Conservation (phyloP, 2,113 vertebrate species). For the Procavia capensis region DNA sequence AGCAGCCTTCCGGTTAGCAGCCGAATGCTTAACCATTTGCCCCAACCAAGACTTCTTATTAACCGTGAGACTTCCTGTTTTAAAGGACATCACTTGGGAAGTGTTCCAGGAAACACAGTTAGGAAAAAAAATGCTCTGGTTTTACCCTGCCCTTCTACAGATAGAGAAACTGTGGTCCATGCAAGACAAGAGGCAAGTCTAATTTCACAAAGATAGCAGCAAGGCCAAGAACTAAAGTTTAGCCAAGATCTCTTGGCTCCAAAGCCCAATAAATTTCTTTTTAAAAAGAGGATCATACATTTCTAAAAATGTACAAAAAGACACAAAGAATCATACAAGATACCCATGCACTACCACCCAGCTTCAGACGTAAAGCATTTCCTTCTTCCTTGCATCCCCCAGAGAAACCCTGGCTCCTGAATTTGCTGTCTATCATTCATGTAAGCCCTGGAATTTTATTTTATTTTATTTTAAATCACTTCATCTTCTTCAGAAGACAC, state of each 20-base stretch:
- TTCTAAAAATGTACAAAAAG: background rate
- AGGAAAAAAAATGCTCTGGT: background rate
- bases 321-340: background rate
- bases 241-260: background rate
- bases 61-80: background rate
- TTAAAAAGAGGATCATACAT: background rate
- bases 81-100: background rate
- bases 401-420: background rate
- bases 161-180: background rate
- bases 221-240: background rate
- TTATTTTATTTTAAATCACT: too few relatives aligned
- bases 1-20: background rate
- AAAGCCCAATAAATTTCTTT: background rate
- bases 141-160: background rate
- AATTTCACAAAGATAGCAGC: background rate
- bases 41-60: background rate
- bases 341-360: background rate
- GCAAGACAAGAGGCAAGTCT: background rate
- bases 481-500: background rate
- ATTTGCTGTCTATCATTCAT: background rate
- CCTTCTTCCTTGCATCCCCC: background rate
- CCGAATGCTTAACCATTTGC: background rate
- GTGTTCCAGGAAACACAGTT: background rate
- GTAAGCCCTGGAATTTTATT: background rate
- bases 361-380: background rate